These are phyloP conservation scores for Macquaria ambigua DNA, from an alignment of 2,113 vertebrate species.

Conservation along the genomic window DNA sequence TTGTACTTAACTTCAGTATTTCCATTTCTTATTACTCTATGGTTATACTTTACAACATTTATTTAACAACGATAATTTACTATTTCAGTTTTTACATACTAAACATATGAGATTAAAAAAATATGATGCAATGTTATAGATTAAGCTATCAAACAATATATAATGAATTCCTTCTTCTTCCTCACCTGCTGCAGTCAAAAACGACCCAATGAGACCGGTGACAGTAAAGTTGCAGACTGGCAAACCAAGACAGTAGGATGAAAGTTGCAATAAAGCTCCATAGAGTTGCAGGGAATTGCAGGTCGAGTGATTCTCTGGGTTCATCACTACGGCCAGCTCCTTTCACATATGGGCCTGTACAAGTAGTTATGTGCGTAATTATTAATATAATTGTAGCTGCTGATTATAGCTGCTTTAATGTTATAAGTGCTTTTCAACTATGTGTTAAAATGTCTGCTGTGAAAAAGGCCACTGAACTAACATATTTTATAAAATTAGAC, in stretches of 20 bases:
- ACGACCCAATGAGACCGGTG: neutral
- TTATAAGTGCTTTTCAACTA: neutral
- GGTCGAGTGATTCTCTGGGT: neutral
- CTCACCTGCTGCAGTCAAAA: neutral
- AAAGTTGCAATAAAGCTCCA: too few species aligned
- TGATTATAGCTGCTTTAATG: neutral
- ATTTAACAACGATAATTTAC: neutral
- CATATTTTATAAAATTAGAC: neutral
- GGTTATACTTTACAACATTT: neutral
- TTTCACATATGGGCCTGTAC: neutral
- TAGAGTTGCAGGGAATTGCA: neutral
- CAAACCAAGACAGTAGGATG: neutral
- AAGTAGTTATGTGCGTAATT: neutral
- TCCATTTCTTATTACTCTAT: neutral
- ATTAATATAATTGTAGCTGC: neutral
- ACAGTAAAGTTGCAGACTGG: neutral
- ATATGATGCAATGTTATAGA: neutral
- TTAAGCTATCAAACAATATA: too few species aligned
- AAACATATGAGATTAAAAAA: neutral
- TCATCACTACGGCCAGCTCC: neutral
- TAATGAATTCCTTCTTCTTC: too few species aligned
- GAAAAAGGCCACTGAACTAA: neutral
- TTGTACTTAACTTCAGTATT: neutral
- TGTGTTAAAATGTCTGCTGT: neutral
- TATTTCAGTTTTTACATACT: neutral